These are phyloP conservation scores for Archivesica marissinica DNA, from an alignment of 1,140 invertebrate species.

Conservation along the genomic window DNA sequence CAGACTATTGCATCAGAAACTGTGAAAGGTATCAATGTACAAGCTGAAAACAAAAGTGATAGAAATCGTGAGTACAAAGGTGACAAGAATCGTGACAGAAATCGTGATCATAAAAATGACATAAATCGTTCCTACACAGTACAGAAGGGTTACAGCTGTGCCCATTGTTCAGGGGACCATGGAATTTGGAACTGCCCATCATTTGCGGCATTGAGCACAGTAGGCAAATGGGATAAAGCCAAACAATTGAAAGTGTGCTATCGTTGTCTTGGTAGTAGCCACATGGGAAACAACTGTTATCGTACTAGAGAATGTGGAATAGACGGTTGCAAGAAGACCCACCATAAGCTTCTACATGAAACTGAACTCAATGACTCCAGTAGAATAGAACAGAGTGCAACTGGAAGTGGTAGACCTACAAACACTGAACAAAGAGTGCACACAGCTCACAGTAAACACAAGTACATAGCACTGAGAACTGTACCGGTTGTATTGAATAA, in stretches of 20 bases:
- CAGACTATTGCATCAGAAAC: not conserved
- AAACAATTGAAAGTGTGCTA: constrained; percentile 13
- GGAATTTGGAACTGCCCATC: not conserved
- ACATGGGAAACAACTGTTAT: constrained; percentile 11
- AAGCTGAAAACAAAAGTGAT: too few species aligned
- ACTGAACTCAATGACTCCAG: not conserved
- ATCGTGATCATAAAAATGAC: not conserved
- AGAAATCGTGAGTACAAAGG: not conserved
- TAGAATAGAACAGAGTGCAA: not conserved
- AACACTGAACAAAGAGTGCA: too few species aligned
- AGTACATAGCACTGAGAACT: constrained; percentile 50
- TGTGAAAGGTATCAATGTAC: not conserved
- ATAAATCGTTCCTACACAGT: not conserved
- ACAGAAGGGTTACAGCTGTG: not conserved
- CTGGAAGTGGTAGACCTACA: not conserved
- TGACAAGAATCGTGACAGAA: not conserved
- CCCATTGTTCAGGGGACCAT: not conserved
- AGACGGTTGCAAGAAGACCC: constrained; percentile 1
- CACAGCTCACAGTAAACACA: too few species aligned
- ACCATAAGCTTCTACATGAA: constrained; percentile 13
- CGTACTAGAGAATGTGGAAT: constrained; percentile 8
- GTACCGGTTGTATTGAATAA: constrained; percentile 60
- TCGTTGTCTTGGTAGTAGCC: not conserved
- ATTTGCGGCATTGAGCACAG: not conserved
- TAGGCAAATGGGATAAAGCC: constrained; percentile 11